These are phyloP conservation scores for Fissipunctia ypsillon DNA, from an alignment of 2,888 invertebrate genomes.

Conservation along the genomic window DNA sequence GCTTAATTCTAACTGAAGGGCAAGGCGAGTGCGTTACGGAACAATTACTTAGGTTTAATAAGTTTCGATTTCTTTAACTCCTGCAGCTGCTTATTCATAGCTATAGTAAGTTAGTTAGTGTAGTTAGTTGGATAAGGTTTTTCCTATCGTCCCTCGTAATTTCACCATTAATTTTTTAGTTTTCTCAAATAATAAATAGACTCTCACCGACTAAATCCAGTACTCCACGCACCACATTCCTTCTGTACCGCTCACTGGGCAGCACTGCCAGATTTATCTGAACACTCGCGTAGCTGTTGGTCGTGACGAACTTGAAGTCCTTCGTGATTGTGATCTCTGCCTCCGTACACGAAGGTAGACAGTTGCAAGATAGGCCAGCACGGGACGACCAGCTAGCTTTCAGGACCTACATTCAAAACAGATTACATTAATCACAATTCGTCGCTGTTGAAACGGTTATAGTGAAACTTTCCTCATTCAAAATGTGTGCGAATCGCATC, in stretches of 20 bases:
- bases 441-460: not conserved
- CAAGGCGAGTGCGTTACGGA: not conserved
- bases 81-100: not conserved
- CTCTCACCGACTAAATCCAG: constrained; percentile 93
- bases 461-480: not conserved
- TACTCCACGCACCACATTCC: constrained; percentile 93
- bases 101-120: too few relatives aligned
- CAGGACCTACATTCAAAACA: constrained; percentile 74
- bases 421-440: not conserved
- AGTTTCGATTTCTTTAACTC: not conserved
- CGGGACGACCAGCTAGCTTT: constrained; percentile 88
- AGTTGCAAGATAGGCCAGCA: constrained; percentile 92
- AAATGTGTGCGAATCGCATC: not conserved
- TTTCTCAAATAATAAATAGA: not conserved
- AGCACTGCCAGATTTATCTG: constrained; percentile 92
- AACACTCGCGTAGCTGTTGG: constrained; percentile 84
- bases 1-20: not conserved
- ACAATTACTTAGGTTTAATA: not conserved
- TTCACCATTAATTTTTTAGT: not conserved
- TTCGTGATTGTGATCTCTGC: constrained; percentile 92
- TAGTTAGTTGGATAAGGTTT: not conserved
- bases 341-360: constrained; percentile 94
- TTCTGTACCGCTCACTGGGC: constrained; percentile 93
- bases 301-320: constrained; percentile 84
- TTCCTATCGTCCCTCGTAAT: not conserved